phyloP scores from a whole-genome alignment of 2,888 invertebrate genomes.

The Acholoe squamosa region DNA sequence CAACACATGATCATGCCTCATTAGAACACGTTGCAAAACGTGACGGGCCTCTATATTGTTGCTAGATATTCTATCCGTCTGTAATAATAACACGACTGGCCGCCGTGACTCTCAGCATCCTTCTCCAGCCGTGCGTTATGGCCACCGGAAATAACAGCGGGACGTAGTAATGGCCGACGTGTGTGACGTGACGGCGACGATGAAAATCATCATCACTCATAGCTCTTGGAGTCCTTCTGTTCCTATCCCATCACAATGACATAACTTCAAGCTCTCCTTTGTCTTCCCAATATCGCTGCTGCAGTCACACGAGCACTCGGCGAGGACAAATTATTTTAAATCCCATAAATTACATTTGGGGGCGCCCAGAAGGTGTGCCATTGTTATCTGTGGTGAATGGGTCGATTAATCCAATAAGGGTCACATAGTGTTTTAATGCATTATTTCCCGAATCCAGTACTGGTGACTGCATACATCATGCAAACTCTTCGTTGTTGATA shows the following conservation, averaged over 20 bases:
- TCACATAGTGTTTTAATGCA: too few species aligned
- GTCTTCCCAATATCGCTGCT: too few species aligned
- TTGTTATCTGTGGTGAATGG: neutral
- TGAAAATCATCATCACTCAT: neutral
- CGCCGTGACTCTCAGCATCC: neutral
- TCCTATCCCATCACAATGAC: neutral
- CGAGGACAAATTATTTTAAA: neutral
- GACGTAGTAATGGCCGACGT: neutral
- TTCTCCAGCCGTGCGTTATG: neutral
- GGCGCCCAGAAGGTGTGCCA: neutral
- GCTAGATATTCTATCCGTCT: neutral
- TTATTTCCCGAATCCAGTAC: too few species aligned
- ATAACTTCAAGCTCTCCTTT: neutral
- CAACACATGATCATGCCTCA: too few species aligned
- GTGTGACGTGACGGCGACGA: neutral
- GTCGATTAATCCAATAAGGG: too few species aligned
- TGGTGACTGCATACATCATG: too few species aligned
- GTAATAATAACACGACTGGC: neutral
- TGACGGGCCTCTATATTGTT: neutral
- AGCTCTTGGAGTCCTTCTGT: neutral
- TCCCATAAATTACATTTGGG: conserved; percentile 18
- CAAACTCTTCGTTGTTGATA: too few species aligned
- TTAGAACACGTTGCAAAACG: neutral
- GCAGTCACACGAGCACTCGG: neutral
- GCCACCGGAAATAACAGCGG: neutral